A percentile compares a stretch with the other conserved stretches of the same genome.
Conservation (phyloP, 2,797 vertebrate genomes). For the Fistularia tabacaria region DNA sequence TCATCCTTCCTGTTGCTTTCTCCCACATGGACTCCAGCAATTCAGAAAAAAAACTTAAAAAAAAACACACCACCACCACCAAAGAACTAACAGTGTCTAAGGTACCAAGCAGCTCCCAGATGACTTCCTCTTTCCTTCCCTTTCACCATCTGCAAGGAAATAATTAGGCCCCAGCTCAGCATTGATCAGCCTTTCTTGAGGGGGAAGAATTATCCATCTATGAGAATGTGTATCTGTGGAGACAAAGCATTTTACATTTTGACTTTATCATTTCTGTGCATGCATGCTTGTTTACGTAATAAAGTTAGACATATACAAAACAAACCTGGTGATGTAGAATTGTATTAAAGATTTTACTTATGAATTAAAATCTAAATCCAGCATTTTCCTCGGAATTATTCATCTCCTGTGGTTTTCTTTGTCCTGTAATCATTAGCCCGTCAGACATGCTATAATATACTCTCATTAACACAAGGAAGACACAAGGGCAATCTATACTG, state of each 20-base stretch:
- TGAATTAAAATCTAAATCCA: background rate
- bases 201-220: conserved; percentile 3
- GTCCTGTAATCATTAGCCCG: background rate
- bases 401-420: conserved; percentile 11
- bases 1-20: conserved; percentile 5
- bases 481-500: background rate
- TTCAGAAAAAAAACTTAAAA: conserved; percentile 25
- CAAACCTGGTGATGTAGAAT: background rate
- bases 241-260: too few species aligned
- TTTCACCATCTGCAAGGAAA: conserved; percentile 31
- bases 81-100: conserved; percentile 30
- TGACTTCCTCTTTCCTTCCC: conserved; percentile 35
- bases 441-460: background rate
- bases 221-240: conserved; percentile 6
- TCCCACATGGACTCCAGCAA: conserved; percentile 13
- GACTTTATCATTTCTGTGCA: conserved; percentile 7
- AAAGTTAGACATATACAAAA: too few species aligned
- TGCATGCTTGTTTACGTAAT: background rate
- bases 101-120: conserved; percentile 43
- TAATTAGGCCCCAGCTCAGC: conserved; percentile 29
- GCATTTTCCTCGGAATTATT: background rate
- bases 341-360: too few species aligned
- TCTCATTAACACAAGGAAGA: conserved; percentile 6
- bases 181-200: conserved; percentile 1
- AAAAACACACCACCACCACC: conserved; percentile 23